Base-by-base conservation (phyloP, 1,140 invertebrate genomes). In the Drosophila pandora region DNA sequence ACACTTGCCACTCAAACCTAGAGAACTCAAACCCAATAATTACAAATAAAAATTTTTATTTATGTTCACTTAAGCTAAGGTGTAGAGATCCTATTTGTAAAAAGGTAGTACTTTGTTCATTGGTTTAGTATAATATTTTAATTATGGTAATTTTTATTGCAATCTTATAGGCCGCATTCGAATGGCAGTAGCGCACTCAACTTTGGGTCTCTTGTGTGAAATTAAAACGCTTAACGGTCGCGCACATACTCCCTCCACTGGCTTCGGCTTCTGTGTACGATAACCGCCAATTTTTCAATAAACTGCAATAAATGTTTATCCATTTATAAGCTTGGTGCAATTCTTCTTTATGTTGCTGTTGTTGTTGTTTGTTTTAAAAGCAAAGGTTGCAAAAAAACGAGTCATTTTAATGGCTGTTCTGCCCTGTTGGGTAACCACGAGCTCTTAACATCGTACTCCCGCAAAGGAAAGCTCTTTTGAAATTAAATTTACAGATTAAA, bases 211-310 rank as follows among this genome's bases (percentile, higher is more conserved):
- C 83, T 58, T 76, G 83, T 72, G 79, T 73, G 75, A 82, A 76
- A 87, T 87, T 82, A 67, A 79, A 82, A 78, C 57, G 74, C 58
- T 85, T 85, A 85, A 77, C 76, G 69, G 43, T 52, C 58, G 60
- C 13, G 47, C 32, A 63, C 73, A 76, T 60, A 64, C 25, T 9
- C n/a, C 54, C 34, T 48, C 49, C 45, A 67, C 52, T 12, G 56
- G 47, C 55, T n/a, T 56, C 62, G 12, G 50, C 34, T 55, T 23
- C 59, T 48, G 56, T 53, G 32, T 28, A 37, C 68, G 70, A 82
- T 82, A 88, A 88, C 83, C 82, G 68, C 76, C 83, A 87, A 87
- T 87, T 87, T 87, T 87, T 87, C 83, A 87, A 87, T 87, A 87
- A 87, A 88, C 75, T 88, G 83, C 83, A 88, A 87, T 87, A 87